Conservation (phyloP, 2,113 vertebrate species). For the Lepus americanus region DNA sequence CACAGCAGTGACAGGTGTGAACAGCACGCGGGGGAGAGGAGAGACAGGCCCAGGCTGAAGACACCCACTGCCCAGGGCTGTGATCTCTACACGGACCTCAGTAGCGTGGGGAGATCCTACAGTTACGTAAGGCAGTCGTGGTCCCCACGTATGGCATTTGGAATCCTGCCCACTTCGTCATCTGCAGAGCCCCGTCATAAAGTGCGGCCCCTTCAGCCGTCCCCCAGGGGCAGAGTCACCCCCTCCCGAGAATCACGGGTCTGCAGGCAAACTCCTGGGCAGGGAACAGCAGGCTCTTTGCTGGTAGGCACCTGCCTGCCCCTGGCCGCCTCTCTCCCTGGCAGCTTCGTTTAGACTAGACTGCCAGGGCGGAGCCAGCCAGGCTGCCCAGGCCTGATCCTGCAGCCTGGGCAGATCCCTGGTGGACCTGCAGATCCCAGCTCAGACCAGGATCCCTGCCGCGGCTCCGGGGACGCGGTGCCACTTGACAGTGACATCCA, state of each 20-base stretch:
- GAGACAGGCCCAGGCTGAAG: too few relatives aligned
- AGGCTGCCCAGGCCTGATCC: background rate
- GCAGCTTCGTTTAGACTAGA: background rate
- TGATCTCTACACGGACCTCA: too few relatives aligned
- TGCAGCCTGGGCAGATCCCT: background rate
- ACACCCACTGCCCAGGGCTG: too few relatives aligned
- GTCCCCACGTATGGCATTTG: too few relatives aligned
- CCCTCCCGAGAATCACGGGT: background rate
- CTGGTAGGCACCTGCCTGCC: background rate
- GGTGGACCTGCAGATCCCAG: background rate
- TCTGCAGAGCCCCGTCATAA: background rate
- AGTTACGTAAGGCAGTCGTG: background rate
- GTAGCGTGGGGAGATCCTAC: too few relatives aligned
- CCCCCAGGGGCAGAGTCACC: background rate
- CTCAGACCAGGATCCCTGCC: background rate
- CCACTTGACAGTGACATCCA: too few relatives aligned
- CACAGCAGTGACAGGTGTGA: fast-evolving
- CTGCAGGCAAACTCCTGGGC: background rate
- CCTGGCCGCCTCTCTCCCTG: background rate
- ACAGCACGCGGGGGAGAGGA: too few relatives aligned
- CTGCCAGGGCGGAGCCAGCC: background rate
- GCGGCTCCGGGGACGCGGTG: background rate
- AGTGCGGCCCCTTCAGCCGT: background rate
- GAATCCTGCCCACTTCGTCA: background rate
- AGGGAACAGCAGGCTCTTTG: background rate